Evolutionary conservation across 1,140 invertebrate genomes (phyloP), one percentile per base, ranked within the genome.

Genomic region (Planococcus citri): DNA sequence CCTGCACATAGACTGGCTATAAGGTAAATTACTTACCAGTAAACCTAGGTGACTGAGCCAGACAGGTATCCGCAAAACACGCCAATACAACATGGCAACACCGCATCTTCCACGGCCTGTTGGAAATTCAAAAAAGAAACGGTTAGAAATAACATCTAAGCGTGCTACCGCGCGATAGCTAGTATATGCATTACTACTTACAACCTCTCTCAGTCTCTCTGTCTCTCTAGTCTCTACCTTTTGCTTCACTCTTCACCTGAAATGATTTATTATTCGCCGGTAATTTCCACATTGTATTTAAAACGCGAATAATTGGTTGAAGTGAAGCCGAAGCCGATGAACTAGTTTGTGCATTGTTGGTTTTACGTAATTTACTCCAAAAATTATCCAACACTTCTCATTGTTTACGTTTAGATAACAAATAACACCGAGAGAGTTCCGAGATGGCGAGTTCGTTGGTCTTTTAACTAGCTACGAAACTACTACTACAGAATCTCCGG

Each of bases 11-110:
- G 41, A 51, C 41, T 51, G 41, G 41, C 41, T 51, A 20, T 51
- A n/a, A 51, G 41, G 41, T 51, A 51, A 51, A 51, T 51, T 51
- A 51, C 41, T 51, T 51, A 14, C 41, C 6, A 51, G 41, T 51
- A 51, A 51, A 51, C 41, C 41, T 51, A 51, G 41, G 41, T 51
- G 41, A 51, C 41, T 51, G 41, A 51, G 41, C 41, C 41, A 51
- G 41, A 51, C 41, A 51, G 41, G 41, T 51, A 51, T 51, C 41
- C 41, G 41, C 41, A 51, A 51, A 51, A 51, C 41, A 51, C 41
- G 41, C 41, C 41, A 51, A 51, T 51, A n/a, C 41, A 20, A 51
- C 12, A 3, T 51, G 41, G 41, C 41, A 51, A 51, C 41, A 17
- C 17, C 41, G 41, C 41, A 51, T 51, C 41, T 33, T 33, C 29